Evolutionary conservation across 2,113 vertebrate species (phyloP).

Genomic region (Nesogale talazaci): DNA sequence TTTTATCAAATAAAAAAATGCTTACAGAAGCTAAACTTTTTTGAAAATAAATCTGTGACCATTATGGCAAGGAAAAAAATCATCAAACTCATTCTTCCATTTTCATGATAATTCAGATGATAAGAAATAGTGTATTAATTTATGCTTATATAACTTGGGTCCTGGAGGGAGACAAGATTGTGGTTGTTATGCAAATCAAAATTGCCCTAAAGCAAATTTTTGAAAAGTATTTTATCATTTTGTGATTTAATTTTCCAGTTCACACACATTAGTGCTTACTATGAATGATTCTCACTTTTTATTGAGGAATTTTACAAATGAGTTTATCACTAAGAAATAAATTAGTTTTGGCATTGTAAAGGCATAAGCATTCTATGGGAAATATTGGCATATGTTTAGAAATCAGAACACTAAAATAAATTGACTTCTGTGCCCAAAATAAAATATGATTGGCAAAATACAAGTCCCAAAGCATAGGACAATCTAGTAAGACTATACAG

Average conservation of each 20-base stretch:
- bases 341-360: background rate
- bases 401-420: conserved; percentile 4
- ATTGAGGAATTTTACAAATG: background rate
- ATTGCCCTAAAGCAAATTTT: background rate
- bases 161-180: background rate
- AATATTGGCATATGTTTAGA: background rate
- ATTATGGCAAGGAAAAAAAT: background rate
- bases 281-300: background rate
- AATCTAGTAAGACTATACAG: background rate
- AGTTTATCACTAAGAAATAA: conserved; percentile 10
- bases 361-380: conserved; percentile 1
- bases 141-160: background rate
- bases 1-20: conserved; percentile 13
- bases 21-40: background rate
- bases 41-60: background rate
- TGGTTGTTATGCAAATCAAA: background rate
- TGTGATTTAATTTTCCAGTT: background rate
- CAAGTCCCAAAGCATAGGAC: background rate
- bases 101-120: background rate
- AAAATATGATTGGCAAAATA: conserved; percentile 12
- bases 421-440: background rate
- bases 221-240: background rate
- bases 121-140: background rate
- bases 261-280: background rate
- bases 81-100: background rate